Evolutionary conservation across 2,113 vertebrate genomes (phyloP), one percentile per base, ranked within the genome.

Genomic region (Urocynchramus pylzowi): DNA sequence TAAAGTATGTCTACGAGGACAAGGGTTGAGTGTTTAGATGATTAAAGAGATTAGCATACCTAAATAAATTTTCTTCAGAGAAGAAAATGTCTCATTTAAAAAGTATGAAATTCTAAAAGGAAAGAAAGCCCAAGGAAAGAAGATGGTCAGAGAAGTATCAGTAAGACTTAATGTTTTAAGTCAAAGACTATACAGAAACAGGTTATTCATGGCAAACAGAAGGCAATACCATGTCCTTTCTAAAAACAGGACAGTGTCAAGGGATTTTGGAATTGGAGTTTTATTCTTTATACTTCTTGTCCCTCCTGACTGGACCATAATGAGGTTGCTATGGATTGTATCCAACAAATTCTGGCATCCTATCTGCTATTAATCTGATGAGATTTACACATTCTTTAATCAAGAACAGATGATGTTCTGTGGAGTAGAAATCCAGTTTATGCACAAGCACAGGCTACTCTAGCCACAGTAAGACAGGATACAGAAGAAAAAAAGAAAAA

Each of bases 1-100:
- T 61, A 39, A 89, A 50, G 18, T 0, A 0, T 54, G 21, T 50
- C 21, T 39, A 39, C 0, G 0, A 87, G 19, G 52, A 82, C 27
- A 70, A 54, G 22, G 63, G 26, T 30, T 33, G 20, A 59, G 6
- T 41, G 10, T 42, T 82, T 16, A 54, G 14, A 13, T 60, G 49
- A 90, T 67, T 64, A 33, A 71, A 76, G 44, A 75, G 39, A 89
- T 54, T 12, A 78, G 39, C 23, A 50, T 11, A 71, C 16, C 41
- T 59, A 81, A 87, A 79, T 17, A 70, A 7, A 24, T 41, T 78
- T 74, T 77, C 18, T 74, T 65, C 74, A 19, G 54, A 91, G 37
- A 90, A 70, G 14, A 13, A 83, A 80, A 5, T 16, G 18, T 61
- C 18, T 56, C 21, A 78, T 64, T 90, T 80, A 7, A 80, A 85